These are phyloP conservation scores for Hemiscyllium ocellatum DNA, from an alignment of 2,113 vertebrate species.

Conservation along the genomic window DNA sequence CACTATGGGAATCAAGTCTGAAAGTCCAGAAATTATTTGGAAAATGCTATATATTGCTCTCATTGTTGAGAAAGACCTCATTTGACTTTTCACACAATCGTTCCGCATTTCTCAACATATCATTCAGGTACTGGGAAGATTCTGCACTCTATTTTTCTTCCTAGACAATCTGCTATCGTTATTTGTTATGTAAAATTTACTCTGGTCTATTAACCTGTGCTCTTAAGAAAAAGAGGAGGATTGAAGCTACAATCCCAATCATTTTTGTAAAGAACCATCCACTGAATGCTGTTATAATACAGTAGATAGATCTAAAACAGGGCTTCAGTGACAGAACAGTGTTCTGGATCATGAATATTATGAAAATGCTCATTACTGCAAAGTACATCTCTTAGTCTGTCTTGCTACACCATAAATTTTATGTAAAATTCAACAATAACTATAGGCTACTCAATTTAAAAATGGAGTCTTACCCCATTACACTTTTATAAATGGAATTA, in stretches of 20 bases:
- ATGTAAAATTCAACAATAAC: not conserved
- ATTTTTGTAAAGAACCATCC: not conserved
- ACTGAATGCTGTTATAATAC: not conserved
- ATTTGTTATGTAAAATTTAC: not conserved
- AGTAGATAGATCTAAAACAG: not conserved
- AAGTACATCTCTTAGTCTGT: not conserved
- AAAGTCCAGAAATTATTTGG: no score
- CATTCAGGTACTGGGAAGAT: no score
- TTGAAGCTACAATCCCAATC: not conserved
- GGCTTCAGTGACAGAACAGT: not conserved
- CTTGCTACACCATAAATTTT: not conserved
- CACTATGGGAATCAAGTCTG: no score
- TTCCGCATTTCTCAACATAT: no score
- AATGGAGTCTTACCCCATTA: not conserved
- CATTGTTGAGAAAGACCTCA: no score
- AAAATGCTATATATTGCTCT: no score
- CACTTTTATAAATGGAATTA: not conserved
- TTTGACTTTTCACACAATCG: no score
- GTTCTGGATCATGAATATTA: not conserved
- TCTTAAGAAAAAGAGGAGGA: not conserved
- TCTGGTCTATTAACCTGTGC: not conserved
- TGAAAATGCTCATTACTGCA: not conserved
- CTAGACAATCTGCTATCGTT: not conserved
- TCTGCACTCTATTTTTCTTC: not conserved
- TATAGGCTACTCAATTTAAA: not conserved